Evolutionary conservation across 2,113 vertebrate species (phyloP).

Genomic region (Pluvialis apricaria): DNA sequence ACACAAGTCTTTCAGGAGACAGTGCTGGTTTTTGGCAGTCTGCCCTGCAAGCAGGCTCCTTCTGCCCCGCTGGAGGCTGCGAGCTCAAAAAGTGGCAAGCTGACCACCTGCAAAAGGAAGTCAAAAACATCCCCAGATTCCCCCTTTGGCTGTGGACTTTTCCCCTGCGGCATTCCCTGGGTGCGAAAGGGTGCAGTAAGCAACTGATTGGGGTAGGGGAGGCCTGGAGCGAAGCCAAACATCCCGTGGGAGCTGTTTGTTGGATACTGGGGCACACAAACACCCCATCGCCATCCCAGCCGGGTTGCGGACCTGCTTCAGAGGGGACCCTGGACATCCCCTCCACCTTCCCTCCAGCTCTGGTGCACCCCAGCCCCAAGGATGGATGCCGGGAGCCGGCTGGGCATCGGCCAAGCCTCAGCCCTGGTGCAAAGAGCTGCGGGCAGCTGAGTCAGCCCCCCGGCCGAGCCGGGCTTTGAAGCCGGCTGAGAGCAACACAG

Average conservation of each 20-base stretch:
- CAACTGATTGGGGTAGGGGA: not conserved
- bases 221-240: not conserved
- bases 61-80: not conserved
- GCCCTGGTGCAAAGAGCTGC: not conserved
- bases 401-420: not conserved
- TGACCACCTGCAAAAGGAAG: not conserved
- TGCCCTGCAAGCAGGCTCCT: not conserved
- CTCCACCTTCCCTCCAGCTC: accelerated
- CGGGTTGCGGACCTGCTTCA: not conserved
- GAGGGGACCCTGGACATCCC: not conserved
- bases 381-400: not conserved
- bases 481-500: not conserved
- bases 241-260: not conserved
- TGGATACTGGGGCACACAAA: not conserved
- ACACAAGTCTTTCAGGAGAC: not conserved
- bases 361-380: not conserved
- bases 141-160: not conserved
- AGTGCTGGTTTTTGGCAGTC: not conserved
- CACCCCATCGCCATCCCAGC: accelerated
- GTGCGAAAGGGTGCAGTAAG: not conserved
- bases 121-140: not conserved
- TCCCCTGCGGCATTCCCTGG: not conserved
- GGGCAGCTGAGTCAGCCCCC: not conserved
- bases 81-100: not conserved
- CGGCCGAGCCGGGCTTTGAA: accelerated